Base-by-base conservation (phyloP, 2,113 vertebrate genomes). In the Riparia riparia region DNA sequence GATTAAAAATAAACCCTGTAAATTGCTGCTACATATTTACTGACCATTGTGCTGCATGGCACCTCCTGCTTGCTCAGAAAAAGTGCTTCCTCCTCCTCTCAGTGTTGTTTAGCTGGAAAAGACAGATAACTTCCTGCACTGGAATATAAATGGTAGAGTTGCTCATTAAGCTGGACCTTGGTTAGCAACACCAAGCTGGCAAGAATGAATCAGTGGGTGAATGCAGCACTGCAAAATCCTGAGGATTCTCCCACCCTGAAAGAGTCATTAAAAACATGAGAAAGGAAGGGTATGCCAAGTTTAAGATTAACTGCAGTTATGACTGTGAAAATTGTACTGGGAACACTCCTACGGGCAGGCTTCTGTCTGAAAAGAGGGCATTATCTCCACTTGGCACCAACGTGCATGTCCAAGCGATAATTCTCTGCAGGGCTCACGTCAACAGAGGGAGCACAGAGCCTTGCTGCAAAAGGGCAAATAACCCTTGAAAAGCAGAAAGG, bases 341-440 rank as follows among this genome's bases (percentile, higher is more conserved):
- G 86, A 97, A 82, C 88, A 92, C 90, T 96, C 95, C 95, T 96
- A 89, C 72, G 7, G 80, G 80, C 95, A 93, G 51, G 61, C 92
- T 93, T 89, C 69, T 57, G 41, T 84, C 82, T 97, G 88, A 96
- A 96, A 97, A 95, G 95, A 60, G 24, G 2, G 88, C 88, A 97
- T 97, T 96, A 97, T 96, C 93, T 97, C 77, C 95, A 81, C 53
- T 95, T 96, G 96, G 96, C 95, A 97, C 96, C 93, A 89, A 42
- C 0, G 2, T 83, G 92, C 95, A 84, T 93, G 93, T 93, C 96
- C 95, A 93, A 94, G 92, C 2, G 45, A 94, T 94, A 96, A 95
- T 83, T 93, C 92, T 97, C 96, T 79, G 88, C 93, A 93, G 90
- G 86, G 82, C 92, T 92, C 93, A 93, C 1, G 2, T 78, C 96